Conservation (phyloP, 2,113 vertebrate species). For the Equus quagga region DNA sequence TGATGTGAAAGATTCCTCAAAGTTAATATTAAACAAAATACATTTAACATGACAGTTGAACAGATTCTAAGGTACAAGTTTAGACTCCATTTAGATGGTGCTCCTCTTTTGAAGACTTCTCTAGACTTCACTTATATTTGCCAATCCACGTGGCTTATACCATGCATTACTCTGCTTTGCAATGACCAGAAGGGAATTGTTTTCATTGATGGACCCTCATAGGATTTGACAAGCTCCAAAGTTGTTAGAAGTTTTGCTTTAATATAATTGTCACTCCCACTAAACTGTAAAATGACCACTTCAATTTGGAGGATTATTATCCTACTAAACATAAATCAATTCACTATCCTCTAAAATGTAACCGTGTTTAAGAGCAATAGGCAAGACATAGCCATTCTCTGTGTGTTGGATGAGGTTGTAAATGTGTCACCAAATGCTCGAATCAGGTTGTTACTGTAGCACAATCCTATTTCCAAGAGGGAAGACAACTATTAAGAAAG, state of each 20-base stretch:
- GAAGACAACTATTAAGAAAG: conserved; percentile 74
- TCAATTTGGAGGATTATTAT: conserved; percentile 60
- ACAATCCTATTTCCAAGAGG: conserved; percentile 57
- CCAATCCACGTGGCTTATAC: not conserved
- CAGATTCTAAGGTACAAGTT: conserved; percentile 47
- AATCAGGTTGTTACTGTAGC: conserved; percentile 60
- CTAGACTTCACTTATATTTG: conserved; percentile 15
- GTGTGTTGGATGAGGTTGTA: conserved; percentile 31
- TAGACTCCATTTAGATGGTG: not conserved
- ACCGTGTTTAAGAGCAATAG: conserved; percentile 52
- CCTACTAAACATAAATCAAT: conserved; percentile 51
- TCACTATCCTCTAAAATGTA: conserved; percentile 47
- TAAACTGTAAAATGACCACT: conserved; percentile 59
- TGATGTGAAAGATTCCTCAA: conserved; percentile 18
- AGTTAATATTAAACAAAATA: conserved; percentile 25
- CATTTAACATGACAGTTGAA: not conserved
- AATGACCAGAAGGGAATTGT: conserved; percentile 18
- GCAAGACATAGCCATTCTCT: conserved; percentile 8
- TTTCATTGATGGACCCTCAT: conserved; percentile 1
- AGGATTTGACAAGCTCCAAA: conserved; percentile 42
- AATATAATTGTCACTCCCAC: conserved; percentile 54
- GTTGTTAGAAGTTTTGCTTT: conserved; percentile 62
- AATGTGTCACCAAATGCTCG: conserved; percentile 64
- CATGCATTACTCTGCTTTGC: conserved; percentile 33
- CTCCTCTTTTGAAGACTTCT: conserved; percentile 44